Percentiles rank a stretch among this genome's conserved stretches.
These are phyloP conservation scores for Limulus polyphemus DNA, from an alignment of 2,888 invertebrate genomes.

Conservation along the genomic window DNA sequence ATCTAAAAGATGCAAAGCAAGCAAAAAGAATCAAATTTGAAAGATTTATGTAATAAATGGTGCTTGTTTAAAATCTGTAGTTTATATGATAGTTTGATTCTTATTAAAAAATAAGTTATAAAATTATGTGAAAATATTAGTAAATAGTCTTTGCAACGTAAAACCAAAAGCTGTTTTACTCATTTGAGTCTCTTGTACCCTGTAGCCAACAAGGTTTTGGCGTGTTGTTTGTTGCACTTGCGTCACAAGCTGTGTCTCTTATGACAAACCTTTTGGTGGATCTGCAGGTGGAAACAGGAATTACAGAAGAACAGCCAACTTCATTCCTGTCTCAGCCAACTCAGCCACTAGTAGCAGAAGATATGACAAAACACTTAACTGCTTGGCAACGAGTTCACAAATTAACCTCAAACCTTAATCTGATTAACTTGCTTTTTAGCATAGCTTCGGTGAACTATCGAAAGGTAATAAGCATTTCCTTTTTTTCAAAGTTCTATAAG, in stretches of 20 bases:
- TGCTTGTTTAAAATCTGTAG: no score
- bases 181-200: no score
- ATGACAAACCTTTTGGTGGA: conserved; percentile 60
- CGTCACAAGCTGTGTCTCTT: conserved; percentile 67
- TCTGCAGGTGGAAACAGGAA: conserved; percentile 51
- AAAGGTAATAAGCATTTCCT: conserved; percentile 44
- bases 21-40: no score
- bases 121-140: no score
- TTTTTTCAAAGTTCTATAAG: no score
- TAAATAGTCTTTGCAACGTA: no score
- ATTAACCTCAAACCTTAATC: conserved; percentile 54
- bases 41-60: no score
- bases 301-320: conserved; percentile 6
- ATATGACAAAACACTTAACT: conserved; percentile 28
- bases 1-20: no score
- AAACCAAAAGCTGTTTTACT: no score
- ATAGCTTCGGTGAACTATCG: conserved; percentile 79
- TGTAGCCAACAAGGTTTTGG: conserved; percentile 64
- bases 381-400: conserved; percentile 49
- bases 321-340: not conserved
- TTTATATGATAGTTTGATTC: no score
- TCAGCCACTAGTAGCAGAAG: conserved; percentile 6
- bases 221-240: conserved; percentile 75
- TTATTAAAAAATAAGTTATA: no score
- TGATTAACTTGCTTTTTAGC: conserved; percentile 71